A percentile compares a stretch with the other conserved stretches of the same genome.
phyloP scores from a whole-genome alignment of 2,888 invertebrate species.

The Tortrix viridana region DNA sequence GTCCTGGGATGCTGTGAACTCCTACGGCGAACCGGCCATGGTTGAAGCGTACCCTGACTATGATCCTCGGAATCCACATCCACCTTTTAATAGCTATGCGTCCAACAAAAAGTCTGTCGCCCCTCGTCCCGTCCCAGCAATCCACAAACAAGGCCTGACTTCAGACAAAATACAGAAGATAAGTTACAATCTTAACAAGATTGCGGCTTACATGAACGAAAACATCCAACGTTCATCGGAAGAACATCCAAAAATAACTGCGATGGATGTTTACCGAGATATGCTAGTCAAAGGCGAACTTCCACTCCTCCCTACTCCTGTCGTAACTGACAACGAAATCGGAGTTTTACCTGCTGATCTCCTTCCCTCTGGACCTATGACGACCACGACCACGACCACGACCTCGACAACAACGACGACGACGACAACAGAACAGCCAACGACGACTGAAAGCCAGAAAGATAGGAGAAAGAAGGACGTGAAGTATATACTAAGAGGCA shows the following conservation, averaged over 20 bases:
- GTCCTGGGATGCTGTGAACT: constrained; percentile 73
- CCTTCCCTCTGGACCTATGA: constrained; percentile 51
- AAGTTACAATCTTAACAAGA: constrained; percentile 67
- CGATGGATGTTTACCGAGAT: constrained; percentile 57
- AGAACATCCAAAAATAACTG: constrained; percentile 59
- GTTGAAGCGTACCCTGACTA: constrained; percentile 65
- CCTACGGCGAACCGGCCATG: constrained; percentile 74
- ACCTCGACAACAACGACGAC: constrained; percentile 51
- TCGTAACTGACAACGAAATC: constrained; percentile 72
- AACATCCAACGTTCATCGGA: constrained; percentile 69
- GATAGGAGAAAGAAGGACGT: constrained; percentile 70
- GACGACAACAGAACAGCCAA: constrained; percentile 56
- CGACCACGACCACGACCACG: constrained; percentile 43
- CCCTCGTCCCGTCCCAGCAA: constrained; percentile 46
- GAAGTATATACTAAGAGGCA: constrained; percentile 76
- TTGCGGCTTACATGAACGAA: constrained; percentile 61
- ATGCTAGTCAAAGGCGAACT: constrained; percentile 63
- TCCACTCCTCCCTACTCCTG: constrained; percentile 67
- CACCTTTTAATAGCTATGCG: constrained; percentile 62
- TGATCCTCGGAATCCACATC: constrained; percentile 61
- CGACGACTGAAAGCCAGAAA: constrained; percentile 57
- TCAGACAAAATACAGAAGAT: constrained; percentile 75
- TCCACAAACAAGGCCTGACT: constrained; percentile 58
- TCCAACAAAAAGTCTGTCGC: constrained; percentile 59
- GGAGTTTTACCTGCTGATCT: constrained; percentile 74